A percentile compares a stretch with the other conserved stretches of the same genome.
These are phyloP conservation scores for Cryptops parisi DNA, from an alignment of 2,888 invertebrate species.

Conservation along the genomic window DNA sequence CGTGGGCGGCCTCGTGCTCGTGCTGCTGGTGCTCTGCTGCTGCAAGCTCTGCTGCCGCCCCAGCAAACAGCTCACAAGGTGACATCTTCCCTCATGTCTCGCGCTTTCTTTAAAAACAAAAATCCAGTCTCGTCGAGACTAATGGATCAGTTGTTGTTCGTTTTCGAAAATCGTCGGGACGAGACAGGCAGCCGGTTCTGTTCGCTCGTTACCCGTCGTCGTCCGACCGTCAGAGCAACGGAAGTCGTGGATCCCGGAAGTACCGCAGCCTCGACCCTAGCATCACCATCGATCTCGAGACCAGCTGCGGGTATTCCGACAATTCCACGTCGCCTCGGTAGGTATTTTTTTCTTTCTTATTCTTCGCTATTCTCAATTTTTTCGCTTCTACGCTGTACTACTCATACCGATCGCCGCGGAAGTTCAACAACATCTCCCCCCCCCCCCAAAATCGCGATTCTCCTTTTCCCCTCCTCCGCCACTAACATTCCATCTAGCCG, in stretches of 20 bases:
- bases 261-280: slow-evolving; percentile 21
- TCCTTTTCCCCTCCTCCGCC: too few species aligned
- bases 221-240: slow-evolving; percentile 18
- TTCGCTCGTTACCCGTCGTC: slow-evolving; percentile 20
- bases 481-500: too few species aligned
- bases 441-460: too few species aligned
- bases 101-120: background rate
- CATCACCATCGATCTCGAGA: slow-evolving; percentile 20
- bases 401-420: too few species aligned
- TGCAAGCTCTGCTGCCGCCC: slow-evolving; percentile 33
- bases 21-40: slow-evolving; percentile 32
- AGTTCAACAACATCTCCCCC: too few species aligned
- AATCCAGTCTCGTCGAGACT: background rate
- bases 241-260: slow-evolving; percentile 17
- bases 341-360: background rate
- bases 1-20: slow-evolving; percentile 33
- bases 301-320: slow-evolving; percentile 21
- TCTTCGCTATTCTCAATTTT: too few species aligned
- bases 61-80: slow-evolving; percentile 24
- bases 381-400: too few species aligned
- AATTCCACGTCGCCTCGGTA: slow-evolving; percentile 21
- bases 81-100: background rate
- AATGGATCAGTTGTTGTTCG: too few species aligned
- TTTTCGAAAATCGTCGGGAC: too few species aligned
- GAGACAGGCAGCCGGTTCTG: slow-evolving; percentile 21